Conservation (phyloP, 2,797 vertebrate species). For the Merluccius polli region DNA sequence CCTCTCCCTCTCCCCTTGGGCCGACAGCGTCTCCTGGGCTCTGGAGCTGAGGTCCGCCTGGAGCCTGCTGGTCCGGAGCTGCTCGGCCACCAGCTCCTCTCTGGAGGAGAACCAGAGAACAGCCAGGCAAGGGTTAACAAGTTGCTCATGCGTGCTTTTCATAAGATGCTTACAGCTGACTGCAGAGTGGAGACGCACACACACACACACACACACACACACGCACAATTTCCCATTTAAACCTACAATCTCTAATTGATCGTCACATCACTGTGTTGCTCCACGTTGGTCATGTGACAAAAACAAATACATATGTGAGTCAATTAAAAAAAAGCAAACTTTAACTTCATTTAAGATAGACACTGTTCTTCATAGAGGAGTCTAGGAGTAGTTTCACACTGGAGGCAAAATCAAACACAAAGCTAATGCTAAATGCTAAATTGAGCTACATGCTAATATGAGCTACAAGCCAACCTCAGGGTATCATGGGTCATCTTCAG, state of each 20-base stretch:
- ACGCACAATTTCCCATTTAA: neutral
- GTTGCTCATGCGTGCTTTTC: neutral
- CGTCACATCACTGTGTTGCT: neutral
- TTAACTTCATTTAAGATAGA: neutral
- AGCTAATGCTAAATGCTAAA: neutral
- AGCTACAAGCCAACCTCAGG: constrained; percentile 66
- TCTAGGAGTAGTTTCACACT: neutral
- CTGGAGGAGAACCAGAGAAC: constrained; percentile 40
- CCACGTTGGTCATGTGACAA: neutral
- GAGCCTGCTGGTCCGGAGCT: constrained; percentile 54
- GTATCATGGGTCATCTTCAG: constrained; percentile 69
- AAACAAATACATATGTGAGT: neutral
- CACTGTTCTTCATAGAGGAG: neutral
- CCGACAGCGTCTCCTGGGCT: constrained; percentile 58
- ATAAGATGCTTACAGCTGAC: neutral
- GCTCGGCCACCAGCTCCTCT: constrained; percentile 64
- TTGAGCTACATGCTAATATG: neutral
- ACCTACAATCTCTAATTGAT: neutral
- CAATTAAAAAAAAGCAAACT: neutral
- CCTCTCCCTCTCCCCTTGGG: constrained; percentile 55
- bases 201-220: neutral
- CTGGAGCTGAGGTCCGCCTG: constrained; percentile 60
- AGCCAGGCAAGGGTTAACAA: constrained; percentile 33
- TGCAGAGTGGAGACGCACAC: neutral
- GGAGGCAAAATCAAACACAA: neutral